Conservation (phyloP, 2,797 vertebrate genomes). For the Lithobates pipiens region DNA sequence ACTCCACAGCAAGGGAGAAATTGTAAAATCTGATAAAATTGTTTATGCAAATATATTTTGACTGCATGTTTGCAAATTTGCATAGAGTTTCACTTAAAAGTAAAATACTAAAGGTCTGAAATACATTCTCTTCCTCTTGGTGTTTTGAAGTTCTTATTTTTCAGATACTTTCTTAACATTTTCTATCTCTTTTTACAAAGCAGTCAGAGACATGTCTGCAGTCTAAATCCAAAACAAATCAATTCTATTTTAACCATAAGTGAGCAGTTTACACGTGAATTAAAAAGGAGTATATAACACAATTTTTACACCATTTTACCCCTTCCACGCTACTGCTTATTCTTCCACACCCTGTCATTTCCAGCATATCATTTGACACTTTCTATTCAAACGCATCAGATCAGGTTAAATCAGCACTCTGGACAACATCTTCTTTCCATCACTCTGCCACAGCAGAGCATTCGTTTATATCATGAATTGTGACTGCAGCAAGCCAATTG, state of each 20-base stretch:
- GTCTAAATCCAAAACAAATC: neutral
- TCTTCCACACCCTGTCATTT: conserved; percentile 15
- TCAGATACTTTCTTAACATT: neutral
- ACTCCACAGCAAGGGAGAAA: no score
- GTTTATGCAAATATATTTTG: no score
- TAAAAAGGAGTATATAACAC: neutral
- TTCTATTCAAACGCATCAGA: conserved; percentile 40
- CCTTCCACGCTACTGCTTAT: neutral
- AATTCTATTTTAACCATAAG: neutral
- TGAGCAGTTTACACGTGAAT: neutral
- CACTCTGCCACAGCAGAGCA: conserved; percentile 15
- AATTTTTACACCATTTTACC: neutral
- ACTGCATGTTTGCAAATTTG: no score
- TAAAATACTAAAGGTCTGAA: neutral
- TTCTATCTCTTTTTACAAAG: neutral
- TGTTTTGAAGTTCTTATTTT: neutral
- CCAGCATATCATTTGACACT: conserved; percentile 22
- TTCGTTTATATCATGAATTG: conserved; percentile 55
- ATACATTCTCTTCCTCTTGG: no score
- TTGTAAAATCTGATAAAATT: no score
- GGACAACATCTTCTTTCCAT: conserved; percentile 60
- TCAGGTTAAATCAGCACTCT: conserved; percentile 52
- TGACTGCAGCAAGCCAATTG: conserved; percentile 60
- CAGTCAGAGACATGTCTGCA: neutral
- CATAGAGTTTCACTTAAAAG: no score